A percentile compares a stretch with the other conserved stretches of the same genome.
Evolutionary conservation across 2,113 vertebrate species (phyloP).

Genomic region (Patagioenas fasciata): DNA sequence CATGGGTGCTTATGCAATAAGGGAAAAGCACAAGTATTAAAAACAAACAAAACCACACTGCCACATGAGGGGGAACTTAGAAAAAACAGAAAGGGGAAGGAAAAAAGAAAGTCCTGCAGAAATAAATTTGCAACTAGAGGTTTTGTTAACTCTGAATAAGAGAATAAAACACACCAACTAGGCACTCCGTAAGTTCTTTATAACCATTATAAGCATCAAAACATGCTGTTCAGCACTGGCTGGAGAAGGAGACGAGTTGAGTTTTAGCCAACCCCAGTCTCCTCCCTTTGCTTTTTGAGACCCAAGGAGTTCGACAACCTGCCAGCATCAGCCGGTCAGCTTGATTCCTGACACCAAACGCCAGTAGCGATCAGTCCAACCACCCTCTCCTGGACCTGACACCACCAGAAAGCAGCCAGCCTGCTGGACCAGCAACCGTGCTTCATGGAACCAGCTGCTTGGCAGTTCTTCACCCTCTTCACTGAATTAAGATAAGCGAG

Average conservation of each 20-base stretch:
- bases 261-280: not conserved
- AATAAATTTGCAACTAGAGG: too few species aligned
- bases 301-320: not conserved
- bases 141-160: not conserved
- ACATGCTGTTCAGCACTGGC: not conserved
- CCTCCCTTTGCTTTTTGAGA: not conserved
- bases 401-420: not conserved
- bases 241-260: not conserved
- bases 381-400: not conserved
- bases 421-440: not conserved
- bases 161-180: not conserved
- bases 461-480: not conserved
- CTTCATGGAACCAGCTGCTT: not conserved
- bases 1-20: not conserved
- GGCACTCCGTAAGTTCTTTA: not conserved
- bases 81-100: not conserved
- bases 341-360: not conserved
- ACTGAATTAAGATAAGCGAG: not conserved
- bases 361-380: not conserved
- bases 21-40: not conserved
- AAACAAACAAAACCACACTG: not conserved
- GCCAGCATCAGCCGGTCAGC: not conserved
- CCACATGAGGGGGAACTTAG: not conserved
- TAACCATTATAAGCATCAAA: not conserved
- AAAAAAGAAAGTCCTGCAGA: not conserved